These are phyloP conservation scores for Ramphastos sulfuratus DNA, from an alignment of 2,113 vertebrate species.

Conservation along the genomic window DNA sequence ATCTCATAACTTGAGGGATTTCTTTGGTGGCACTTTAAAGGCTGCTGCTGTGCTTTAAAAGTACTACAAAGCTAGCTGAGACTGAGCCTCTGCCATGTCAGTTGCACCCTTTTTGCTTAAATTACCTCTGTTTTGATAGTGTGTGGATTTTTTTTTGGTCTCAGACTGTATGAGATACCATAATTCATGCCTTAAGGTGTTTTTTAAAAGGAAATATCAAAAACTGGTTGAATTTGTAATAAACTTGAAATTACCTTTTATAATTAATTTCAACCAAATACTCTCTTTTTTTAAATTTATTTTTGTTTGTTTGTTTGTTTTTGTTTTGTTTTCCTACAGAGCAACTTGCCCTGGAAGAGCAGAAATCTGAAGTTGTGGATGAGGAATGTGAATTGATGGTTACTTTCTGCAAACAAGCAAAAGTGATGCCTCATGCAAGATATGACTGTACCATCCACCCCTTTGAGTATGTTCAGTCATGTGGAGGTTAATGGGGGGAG, in stretches of 20 bases:
- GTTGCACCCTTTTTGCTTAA: not conserved
- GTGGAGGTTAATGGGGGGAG: not conserved
- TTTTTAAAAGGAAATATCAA: not conserved
- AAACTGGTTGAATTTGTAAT: not conserved
- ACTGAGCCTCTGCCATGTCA: not conserved
- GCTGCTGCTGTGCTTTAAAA: not conserved
- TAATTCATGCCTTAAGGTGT: accelerated
- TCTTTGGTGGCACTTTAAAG: not conserved
- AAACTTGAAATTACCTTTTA: not conserved
- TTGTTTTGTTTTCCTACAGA: not conserved
- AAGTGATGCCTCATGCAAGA: conserved; percentile 58
- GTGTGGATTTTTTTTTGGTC: not conserved
- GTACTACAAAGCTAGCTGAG: not conserved
- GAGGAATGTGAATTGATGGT: conserved; percentile 54
- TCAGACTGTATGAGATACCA: no score
- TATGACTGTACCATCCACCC: conserved; percentile 12
- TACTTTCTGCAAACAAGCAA: conserved; percentile 53
- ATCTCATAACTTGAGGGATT: accelerated
- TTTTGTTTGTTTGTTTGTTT: not conserved
- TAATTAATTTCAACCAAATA: not conserved
- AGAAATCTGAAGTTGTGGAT: conserved; percentile 4
- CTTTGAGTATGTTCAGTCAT: conserved; percentile 30
- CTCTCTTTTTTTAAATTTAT: not conserved
- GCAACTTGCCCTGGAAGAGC: not conserved
- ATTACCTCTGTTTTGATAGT: not conserved